Base-by-base conservation (phyloP, 2,888 invertebrate species). In the Xestia rhomboidea region DNA sequence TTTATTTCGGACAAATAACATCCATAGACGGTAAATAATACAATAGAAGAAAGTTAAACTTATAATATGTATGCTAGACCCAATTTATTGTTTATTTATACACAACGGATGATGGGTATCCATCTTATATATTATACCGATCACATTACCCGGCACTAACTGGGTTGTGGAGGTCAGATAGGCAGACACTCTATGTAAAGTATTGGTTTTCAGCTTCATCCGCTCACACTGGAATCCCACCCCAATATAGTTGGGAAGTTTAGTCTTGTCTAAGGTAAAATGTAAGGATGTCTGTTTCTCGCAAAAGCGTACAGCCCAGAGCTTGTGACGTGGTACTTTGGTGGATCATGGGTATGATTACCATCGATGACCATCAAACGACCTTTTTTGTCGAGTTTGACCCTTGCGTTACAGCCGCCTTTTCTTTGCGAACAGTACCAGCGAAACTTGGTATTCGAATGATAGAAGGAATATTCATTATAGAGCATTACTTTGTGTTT, bases 351-450 rank as follows among this genome's bases (percentile, higher is more conserved):
- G 27, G 21, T 18, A 34, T 79, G 79, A 1, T 24, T 4, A 10
- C 24, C 30, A 7, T 66, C n/a, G 7, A n/a, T 38, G 4, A 24
- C 24, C 30, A 38, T 74, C 54, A 77, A 24, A 34, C 5, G 44
- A 13, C 57, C 49, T 24, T 76, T n/a, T 21, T 0, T 5, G 27
- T 70, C 51, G 13, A 67, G 18, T 21, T 34, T 76, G 21, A 78
- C 24, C 46, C 34, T 76, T n/a, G 68, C 79, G 41, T 41, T 60
- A 30, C 79, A 79, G 34, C 79, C 70, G 1, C 66, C 41, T 41
- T 74, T 77, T 34, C 46, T 44, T n/a, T 74, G 63, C 18, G 77
- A 74, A 38, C 75, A 77, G 57, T 3, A 15, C 75, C 68, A 77
- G 13, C 68, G 64, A 18, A 27, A 60, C 24, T 27, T 34, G 27